These are phyloP conservation scores for Scaptodrosophila lebanonensis DNA, from an alignment of 1,140 invertebrate species.

Conservation along the genomic window DNA sequence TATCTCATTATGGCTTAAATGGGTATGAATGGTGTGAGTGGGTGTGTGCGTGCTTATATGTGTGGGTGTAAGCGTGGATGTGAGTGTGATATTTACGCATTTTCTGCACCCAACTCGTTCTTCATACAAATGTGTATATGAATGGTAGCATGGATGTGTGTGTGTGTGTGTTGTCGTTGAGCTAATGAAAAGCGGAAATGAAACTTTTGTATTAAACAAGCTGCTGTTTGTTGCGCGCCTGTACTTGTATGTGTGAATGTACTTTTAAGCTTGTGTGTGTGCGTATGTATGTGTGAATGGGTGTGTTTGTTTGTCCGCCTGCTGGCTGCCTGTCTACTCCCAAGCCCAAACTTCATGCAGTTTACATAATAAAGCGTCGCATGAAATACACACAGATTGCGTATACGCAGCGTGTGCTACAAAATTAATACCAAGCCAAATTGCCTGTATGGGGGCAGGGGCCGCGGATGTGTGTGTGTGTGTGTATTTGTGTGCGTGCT, in stretches of 20 bases:
- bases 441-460: constrained; percentile 30
- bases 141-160: not conserved
- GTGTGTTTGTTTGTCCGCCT: constrained; percentile 54
- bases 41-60: constrained; percentile 13
- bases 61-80: constrained; percentile 25
- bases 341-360: constrained; percentile 29
- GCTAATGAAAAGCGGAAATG: constrained; percentile 75
- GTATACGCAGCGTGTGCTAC: constrained; percentile 63
- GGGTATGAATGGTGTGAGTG: too few species aligned
- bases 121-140: not conserved
- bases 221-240: constrained; percentile 12
- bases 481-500: constrained; percentile 10
- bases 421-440: constrained; percentile 50
- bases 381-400: constrained; percentile 56
- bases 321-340: constrained; percentile 6
- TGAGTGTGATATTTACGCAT: constrained; percentile 67
- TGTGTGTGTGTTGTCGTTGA: constrained; percentile 63
- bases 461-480: constrained; percentile 4
- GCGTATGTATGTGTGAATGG: constrained; percentile 20
- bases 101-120: constrained; percentile 23
- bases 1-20: constrained; percentile 68
- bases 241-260: not conserved
- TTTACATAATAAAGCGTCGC: constrained; percentile 53
- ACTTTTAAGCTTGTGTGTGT: not conserved
- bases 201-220: constrained; percentile 74